Conservation (phyloP, 2,797 vertebrate genomes). For the Natrix natrix region DNA sequence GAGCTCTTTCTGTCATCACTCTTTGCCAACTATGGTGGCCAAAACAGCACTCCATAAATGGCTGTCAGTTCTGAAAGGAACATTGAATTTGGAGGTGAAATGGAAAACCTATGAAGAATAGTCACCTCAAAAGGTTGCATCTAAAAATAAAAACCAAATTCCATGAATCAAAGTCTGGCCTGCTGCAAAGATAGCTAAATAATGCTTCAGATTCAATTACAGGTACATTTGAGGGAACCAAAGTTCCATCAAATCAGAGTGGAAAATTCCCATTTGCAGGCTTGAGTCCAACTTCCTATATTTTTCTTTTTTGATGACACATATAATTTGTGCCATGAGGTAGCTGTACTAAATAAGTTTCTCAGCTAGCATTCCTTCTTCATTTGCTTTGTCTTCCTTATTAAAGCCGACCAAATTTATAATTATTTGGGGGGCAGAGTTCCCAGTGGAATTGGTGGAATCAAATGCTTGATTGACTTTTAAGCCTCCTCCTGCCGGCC, state of each 20-base stretch:
- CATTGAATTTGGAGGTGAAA: not conserved
- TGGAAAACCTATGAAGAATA: not conserved
- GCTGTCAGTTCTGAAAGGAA: not conserved
- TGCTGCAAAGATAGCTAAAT: not conserved
- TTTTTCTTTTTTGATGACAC: not conserved
- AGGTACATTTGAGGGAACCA: not conserved
- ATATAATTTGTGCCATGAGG: not conserved
- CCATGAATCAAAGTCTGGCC: not conserved
- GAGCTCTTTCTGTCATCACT: not conserved
- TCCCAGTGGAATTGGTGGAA: not conserved
- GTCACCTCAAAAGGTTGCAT: not conserved
- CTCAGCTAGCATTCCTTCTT: not conserved
- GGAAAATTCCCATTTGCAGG: not conserved
- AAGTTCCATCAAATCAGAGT: not conserved
- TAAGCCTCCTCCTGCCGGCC: not conserved
- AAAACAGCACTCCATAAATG: not conserved
- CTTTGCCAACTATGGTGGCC: not conserved
- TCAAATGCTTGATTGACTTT: not conserved
- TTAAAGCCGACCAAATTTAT: not conserved
- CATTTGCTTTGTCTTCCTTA: accelerated
- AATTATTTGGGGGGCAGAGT: not conserved
- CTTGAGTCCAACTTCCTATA: not conserved
- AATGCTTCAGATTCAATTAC: not conserved
- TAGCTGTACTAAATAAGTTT: not conserved
- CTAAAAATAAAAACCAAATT: not conserved